Evolutionary conservation across 2,888 invertebrate genomes (phyloP).

Genomic region (Mechanitis mazaeus): DNA sequence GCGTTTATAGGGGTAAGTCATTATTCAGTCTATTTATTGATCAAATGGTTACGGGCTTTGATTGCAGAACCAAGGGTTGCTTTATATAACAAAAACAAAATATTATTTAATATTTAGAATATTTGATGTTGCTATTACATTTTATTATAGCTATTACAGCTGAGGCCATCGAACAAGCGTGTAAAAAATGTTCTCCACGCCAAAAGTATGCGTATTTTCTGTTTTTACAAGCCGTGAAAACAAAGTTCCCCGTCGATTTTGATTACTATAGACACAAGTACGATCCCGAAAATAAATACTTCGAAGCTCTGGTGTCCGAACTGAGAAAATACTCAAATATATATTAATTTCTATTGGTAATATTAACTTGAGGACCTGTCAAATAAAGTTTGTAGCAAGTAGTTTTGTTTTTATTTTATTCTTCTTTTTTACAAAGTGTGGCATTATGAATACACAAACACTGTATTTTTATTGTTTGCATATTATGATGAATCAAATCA

Average conservation of each 20-base stretch:
- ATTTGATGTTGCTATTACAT: background rate
- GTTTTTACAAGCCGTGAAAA: slow-evolving; percentile 55
- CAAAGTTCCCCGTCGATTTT: slow-evolving; percentile 66
- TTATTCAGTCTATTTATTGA: no score
- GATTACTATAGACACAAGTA: slow-evolving; percentile 65
- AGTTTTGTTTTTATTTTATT: no score
- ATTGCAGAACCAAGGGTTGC: no score
- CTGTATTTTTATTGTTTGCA: no score
- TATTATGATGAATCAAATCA: no score
- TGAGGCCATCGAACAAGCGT: slow-evolving; percentile 17
- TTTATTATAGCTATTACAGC: slow-evolving; percentile 16
- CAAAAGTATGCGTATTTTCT: slow-evolving; percentile 23
- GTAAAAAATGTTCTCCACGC: slow-evolving; percentile 23
- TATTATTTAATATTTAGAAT: no score
- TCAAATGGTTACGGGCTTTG: no score
- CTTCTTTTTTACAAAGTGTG: no score
- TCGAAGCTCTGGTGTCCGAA: slow-evolving; percentile 61
- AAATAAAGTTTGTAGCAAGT: no score
- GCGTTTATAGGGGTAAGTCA: slow-evolving; percentile 46
- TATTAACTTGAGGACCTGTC: no score
- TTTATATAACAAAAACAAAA: no score
- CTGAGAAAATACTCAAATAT: slow-evolving; percentile 28
- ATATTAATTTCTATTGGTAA: background rate
- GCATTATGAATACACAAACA: no score
- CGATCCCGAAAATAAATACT: slow-evolving; percentile 77